Percentiles rank a stretch among this genome's conserved stretches.
phyloP scores from a whole-genome alignment of 2,797 vertebrate genomes.

The Pangasius djambal region DNA sequence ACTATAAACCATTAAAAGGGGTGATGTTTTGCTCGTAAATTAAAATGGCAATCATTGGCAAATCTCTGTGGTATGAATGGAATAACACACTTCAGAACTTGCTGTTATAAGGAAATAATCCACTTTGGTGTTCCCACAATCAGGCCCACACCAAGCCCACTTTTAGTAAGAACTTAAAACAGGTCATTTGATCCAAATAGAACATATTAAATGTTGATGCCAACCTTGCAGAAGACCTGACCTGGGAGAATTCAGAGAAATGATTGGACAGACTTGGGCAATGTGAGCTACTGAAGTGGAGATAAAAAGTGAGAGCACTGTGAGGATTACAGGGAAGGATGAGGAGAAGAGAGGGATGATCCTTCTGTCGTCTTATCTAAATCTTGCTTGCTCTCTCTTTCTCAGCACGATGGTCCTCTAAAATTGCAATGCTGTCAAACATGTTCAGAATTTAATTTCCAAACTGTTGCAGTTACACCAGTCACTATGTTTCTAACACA shows the following conservation, averaged over 20 bases:
- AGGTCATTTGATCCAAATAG: not conserved
- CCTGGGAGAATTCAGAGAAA: slow-evolving; percentile 42
- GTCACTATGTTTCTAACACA: not conserved
- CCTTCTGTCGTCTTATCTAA: slow-evolving; percentile 22
- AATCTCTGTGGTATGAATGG: not conserved
- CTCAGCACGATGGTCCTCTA: slow-evolving; percentile 8
- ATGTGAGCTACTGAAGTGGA: slow-evolving; percentile 41
- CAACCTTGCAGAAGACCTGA: slow-evolving; percentile 30
- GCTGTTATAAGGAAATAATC: not conserved
- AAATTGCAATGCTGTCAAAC: slow-evolving; percentile 39
- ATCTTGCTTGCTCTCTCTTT: slow-evolving; percentile 6
- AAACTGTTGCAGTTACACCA: not conserved
- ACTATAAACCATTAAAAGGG: not conserved
- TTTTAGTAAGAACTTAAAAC: not conserved
- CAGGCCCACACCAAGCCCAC: not conserved
- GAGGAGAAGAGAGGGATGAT: slow-evolving; percentile 51
- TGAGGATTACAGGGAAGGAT: slow-evolving; percentile 52
- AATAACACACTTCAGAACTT: not conserved
- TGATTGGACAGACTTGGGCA: slow-evolving; percentile 37
- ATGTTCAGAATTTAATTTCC: slow-evolving; percentile 17
- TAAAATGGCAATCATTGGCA: not conserved
- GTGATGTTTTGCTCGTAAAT: not conserved
- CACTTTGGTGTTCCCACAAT: too few relatives aligned
- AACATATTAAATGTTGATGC: not conserved
- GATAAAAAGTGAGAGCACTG: slow-evolving; percentile 34